Conservation (phyloP, 2,797 vertebrate genomes). For the Scyliorhinus canicula region DNA sequence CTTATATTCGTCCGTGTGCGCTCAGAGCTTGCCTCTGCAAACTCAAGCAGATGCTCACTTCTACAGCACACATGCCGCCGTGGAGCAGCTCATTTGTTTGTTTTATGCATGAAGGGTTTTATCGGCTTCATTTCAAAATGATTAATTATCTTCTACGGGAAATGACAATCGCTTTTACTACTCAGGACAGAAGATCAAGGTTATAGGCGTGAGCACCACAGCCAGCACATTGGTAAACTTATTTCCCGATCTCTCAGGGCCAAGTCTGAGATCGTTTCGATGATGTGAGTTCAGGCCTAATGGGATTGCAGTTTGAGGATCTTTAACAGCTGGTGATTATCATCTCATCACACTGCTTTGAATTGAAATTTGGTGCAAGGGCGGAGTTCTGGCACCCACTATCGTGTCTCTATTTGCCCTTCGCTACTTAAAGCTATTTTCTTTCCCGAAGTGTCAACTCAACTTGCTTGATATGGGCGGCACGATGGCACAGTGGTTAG, state of each 20-base stretch:
- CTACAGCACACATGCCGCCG: neutral
- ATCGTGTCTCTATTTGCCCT: neutral
- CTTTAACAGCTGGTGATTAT: conserved; percentile 13
- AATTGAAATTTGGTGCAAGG: neutral
- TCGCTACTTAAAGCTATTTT: neutral
- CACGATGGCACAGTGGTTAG: too few species aligned
- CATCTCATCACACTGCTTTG: neutral
- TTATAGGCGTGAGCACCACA: neutral
- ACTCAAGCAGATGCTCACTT: conserved; percentile 3
- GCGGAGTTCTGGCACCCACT: neutral
- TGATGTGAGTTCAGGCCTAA: neutral
- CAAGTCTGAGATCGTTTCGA: neutral
- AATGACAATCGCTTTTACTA: conserved; percentile 42
- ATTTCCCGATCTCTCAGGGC: too few species aligned
- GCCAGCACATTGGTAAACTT: neutral
- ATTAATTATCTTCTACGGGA: conserved; percentile 51
- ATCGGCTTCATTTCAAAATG: conserved; percentile 40
- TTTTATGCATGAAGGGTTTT: conserved; percentile 40
- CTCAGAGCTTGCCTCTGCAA: neutral
- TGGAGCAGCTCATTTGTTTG: conserved; percentile 40
- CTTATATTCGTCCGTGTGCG: neutral
- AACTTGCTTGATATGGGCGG: too few species aligned
- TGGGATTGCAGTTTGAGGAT: neutral
- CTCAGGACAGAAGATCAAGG: conserved; percentile 23
- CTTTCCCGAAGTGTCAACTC: too few species aligned